Conservation (phyloP, 2,113 vertebrate genomes). For the Aythya baeri region DNA sequence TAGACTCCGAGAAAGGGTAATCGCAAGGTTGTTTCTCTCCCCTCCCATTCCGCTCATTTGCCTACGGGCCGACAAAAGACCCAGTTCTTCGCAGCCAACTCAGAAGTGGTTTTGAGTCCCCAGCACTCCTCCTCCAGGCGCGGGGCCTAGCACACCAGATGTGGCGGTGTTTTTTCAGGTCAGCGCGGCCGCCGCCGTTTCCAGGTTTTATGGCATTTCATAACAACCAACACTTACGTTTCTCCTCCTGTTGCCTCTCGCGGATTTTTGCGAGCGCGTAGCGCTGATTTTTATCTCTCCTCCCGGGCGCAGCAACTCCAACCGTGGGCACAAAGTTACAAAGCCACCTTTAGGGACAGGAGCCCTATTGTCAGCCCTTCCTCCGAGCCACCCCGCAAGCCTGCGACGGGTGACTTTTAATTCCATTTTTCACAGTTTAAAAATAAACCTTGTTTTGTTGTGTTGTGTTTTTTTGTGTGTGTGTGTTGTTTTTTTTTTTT, state of each 20-base stretch:
- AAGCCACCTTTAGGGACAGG: not conserved
- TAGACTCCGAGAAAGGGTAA: conserved; percentile 39
- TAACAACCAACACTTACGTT: not conserved
- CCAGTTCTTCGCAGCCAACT: conserved; percentile 56
- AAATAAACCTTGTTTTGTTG: conserved; percentile 22
- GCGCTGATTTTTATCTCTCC: not conserved
- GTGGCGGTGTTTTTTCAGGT: conserved; percentile 34
- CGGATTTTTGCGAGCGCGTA: not conserved
- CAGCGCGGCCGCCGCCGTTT: not conserved
- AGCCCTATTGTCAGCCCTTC: not conserved
- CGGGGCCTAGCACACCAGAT: conserved; percentile 64
- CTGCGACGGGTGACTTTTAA: conserved; percentile 7
- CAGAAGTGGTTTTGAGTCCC: conserved; percentile 50
- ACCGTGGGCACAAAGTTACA: not conserved
- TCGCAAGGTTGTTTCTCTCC: not conserved
- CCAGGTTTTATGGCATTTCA: conserved; percentile 39
- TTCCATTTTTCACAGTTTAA: conserved; percentile 28
- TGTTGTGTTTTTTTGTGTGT: no score
- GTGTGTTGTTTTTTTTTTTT: no score
- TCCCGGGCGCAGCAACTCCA: not conserved
- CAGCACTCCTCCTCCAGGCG: conserved; percentile 49
- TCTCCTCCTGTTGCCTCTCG: not conserved
- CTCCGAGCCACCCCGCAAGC: not conserved
- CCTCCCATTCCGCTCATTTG: not conserved
- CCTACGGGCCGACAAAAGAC: conserved; percentile 42